Percentiles rank a stretch among this genome's conserved stretches.
phyloP scores from a whole-genome alignment of 2,797 vertebrate genomes.

The Apogon hyalosoma region DNA sequence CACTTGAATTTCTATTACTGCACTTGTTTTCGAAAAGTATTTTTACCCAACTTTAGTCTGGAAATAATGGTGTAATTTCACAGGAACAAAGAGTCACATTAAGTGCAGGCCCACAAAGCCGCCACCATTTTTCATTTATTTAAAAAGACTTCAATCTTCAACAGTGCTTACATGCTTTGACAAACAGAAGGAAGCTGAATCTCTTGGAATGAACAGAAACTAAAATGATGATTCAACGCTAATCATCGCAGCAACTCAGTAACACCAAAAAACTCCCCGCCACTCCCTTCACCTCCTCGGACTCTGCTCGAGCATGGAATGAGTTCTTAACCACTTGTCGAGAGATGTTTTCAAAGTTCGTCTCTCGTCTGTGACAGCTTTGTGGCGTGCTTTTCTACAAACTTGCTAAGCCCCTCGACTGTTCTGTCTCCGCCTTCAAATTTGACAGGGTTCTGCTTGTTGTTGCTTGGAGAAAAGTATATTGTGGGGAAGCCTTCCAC shows the following conservation, averaged over 20 bases:
- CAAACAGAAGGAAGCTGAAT: conserved; percentile 75
- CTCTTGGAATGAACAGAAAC: conserved; percentile 77
- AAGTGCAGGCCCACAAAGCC: conserved; percentile 26
- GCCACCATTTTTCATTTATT: conserved; percentile 78
- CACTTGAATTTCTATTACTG: conserved; percentile 7
- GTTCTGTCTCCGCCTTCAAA: conserved; percentile 91
- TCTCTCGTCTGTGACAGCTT: conserved; percentile 87
- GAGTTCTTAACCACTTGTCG: conserved; percentile 67
- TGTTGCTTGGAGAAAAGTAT: conserved; percentile 91
- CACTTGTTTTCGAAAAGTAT: not conserved
- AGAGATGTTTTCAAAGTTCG: conserved; percentile 87
- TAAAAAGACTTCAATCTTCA: conserved; percentile 78
- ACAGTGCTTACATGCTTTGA: conserved; percentile 82
- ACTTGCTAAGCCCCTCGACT: conserved; percentile 91
- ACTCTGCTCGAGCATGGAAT: conserved; percentile 45
- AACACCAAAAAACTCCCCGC: conserved; percentile 58
- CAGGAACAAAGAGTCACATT: conserved; percentile 13
- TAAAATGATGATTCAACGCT: conserved; percentile 61
- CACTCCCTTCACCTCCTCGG: conserved; percentile 24
- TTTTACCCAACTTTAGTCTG: not conserved
- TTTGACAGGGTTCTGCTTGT: conserved; percentile 92
- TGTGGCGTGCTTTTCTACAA: conserved; percentile 91
- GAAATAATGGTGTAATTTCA: not conserved
- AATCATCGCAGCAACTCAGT: conserved; percentile 69
- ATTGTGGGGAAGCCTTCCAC: conserved; percentile 97